Evolutionary conservation across 2,113 vertebrate genomes (phyloP).

Genomic region (Eidolon helvum): DNA sequence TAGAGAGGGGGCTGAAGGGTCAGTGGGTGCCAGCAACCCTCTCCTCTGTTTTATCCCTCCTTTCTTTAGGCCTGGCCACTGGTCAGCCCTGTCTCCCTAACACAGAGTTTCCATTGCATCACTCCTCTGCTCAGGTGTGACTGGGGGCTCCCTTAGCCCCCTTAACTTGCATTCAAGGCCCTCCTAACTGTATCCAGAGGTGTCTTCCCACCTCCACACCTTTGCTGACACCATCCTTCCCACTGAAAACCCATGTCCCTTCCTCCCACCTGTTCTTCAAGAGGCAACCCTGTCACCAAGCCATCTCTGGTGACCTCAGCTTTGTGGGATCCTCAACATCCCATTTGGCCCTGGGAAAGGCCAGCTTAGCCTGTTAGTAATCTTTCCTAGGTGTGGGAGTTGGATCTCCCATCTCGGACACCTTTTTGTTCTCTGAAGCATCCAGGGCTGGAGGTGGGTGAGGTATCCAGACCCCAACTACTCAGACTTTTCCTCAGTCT

Average conservation of each 20-base stretch:
- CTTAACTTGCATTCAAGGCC: neutral
- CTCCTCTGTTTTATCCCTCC: neutral
- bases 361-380: neutral
- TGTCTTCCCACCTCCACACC: neutral
- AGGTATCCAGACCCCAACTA: neutral
- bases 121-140: neutral
- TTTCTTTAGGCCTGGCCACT: neutral
- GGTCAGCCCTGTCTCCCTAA: neutral
- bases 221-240: neutral
- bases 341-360: neutral
- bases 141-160: neutral
- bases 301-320: neutral
- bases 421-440: neutral
- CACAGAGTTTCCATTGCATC: neutral
- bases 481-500: neutral
- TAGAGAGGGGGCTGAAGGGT: too few relatives aligned
- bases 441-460: too few relatives aligned
- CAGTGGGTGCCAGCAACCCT: neutral
- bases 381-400: neutral
- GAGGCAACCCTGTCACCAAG: neutral
- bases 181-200: neutral
- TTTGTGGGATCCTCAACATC: neutral
- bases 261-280: neutral
- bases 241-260: accelerated
- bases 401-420: neutral